Base-by-base conservation (phyloP, 2,888 invertebrate genomes). In the Syrista parreyssii region DNA sequence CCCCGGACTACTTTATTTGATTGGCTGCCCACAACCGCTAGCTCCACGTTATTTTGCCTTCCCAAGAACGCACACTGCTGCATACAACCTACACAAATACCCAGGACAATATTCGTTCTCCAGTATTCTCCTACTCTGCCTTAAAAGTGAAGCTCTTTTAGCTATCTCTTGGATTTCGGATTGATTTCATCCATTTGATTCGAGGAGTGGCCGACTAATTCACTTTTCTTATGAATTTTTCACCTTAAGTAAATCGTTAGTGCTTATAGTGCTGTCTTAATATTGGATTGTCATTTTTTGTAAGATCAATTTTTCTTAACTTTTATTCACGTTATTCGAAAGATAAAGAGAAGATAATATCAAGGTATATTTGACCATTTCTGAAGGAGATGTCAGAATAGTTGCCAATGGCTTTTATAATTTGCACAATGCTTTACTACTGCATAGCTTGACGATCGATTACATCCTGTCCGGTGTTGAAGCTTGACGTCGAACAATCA, bases 1-100 rank as follows among this genome's bases (percentile, higher is more conserved):
- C 87, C 86, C 82, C 86, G 83, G 86, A 86, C 88, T 89, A 89
- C 88, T 89, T 89, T 88, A 89, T 89, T 89, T 88, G 88, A 89
- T 89, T 89, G 88, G 87, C 86, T 86, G 86, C 86, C 80, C 83
- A 78, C 76, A 78, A 82, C 78, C 55, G 55, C 55, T 55, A 9
- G 55, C 34, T 34, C 9, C 34, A 6, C 55, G 55, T 55, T 55
- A 55, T 55, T 55, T 55, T 23, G 55, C 55, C 15, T 55, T 23
- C 23, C 55, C 55, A 23, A 55, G 55, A 23, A 55, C 55, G 55
- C 55, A 55, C 55, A 55, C 55, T 55, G 55, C 23, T 55, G 55
- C 9, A 55, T 23, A 55, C 55, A 23, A 55, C 6, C 23, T 55
- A 55, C 55, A 55, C 55, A 23, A 55, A 55, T 55, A 55, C 55